Conservation (phyloP, 2,113 vertebrate species). For the Sphyrna mokarran region DNA sequence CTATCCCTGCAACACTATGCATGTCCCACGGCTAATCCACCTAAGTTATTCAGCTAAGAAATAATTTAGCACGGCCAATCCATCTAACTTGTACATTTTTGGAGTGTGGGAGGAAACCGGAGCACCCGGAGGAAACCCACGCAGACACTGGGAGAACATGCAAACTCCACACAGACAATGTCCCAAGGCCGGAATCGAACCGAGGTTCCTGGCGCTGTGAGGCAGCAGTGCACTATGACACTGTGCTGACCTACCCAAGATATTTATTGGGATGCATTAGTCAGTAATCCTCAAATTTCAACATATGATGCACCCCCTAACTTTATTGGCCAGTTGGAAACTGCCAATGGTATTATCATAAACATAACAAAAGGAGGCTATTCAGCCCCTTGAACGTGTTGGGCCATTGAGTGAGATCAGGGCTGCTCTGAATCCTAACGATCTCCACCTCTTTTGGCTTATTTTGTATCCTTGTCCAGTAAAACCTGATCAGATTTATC, state of each 20-base stretch:
- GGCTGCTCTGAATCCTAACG: background rate
- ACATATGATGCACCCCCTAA: background rate
- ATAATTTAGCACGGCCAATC: too few species aligned
- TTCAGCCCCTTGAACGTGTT: background rate
- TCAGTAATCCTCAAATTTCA: background rate
- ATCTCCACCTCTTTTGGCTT: background rate
- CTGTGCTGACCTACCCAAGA: background rate
- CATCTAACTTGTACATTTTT: too few species aligned
- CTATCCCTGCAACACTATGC: too few species aligned
- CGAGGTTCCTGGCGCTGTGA: too few species aligned
- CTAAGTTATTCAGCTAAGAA: too few species aligned
- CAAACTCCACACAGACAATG: too few species aligned
- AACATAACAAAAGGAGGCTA: background rate
- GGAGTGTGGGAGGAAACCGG: too few species aligned
- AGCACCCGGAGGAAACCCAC: too few species aligned
- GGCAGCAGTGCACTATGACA: too few species aligned
- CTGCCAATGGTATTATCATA: background rate
- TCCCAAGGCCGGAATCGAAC: too few species aligned
- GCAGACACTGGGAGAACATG: too few species aligned
- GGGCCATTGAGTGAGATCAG: background rate
- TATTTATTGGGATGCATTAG: background rate
- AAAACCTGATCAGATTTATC: background rate
- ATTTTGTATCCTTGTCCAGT: background rate
- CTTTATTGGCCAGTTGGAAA: background rate
- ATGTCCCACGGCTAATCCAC: too few species aligned